Conservation (phyloP, 2,797 vertebrate species). For the Craterocephalus amniculus region DNA sequence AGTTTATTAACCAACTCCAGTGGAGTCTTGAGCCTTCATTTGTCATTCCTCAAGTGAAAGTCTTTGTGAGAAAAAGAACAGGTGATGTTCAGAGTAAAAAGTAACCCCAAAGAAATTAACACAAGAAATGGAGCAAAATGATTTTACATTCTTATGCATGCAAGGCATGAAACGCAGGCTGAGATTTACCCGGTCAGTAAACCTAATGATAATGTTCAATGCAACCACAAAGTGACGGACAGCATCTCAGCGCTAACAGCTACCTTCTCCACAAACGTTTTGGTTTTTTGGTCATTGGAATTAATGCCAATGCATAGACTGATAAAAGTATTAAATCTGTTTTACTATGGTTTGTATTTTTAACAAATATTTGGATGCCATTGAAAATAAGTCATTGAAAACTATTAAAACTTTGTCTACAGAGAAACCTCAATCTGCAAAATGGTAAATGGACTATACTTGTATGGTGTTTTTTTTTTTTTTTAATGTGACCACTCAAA, state of each 20-base stretch:
- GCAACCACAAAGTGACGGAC: conserved; percentile 44
- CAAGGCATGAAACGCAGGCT: conserved; percentile 60
- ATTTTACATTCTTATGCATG: conserved; percentile 66
- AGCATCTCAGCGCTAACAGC: conserved; percentile 28
- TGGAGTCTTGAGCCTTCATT: conserved; percentile 7
- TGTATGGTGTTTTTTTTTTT: too few species aligned
- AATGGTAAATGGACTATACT: too few species aligned
- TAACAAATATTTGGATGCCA: background rate
- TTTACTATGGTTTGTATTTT: background rate
- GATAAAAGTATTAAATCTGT: background rate
- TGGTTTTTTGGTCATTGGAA: background rate
- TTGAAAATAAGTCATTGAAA: background rate
- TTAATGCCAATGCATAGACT: background rate
- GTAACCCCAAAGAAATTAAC: conserved; percentile 74
- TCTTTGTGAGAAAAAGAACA: conserved; percentile 26
- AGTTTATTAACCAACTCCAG: conserved; percentile 26
- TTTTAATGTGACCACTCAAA: too few species aligned
- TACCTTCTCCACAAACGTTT: conserved; percentile 1
- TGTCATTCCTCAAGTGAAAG: conserved; percentile 17
- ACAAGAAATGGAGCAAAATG: conserved; percentile 75
- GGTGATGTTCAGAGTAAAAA: conserved; percentile 51
- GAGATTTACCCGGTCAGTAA: conserved; percentile 74
- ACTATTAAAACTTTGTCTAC: background rate
- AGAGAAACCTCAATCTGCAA: too few species aligned
- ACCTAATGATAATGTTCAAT: conserved; percentile 59